phyloP scores from a whole-genome alignment of 2,888 invertebrate species.

The Heliconius charithonia region DNA sequence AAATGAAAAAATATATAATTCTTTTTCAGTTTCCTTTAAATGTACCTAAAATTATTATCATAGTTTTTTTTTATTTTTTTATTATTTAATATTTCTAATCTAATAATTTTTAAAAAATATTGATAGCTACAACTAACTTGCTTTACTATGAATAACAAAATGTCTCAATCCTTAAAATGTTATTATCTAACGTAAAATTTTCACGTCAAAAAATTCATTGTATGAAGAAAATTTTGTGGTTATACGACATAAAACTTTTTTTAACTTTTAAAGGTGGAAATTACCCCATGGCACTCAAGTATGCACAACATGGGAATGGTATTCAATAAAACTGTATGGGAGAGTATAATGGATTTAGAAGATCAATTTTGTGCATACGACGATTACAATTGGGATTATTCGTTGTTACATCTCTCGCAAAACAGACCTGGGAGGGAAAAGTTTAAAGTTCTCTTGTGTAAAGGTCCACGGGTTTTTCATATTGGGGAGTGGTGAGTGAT shows the following conservation, averaged over 20 bases:
- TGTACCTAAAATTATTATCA: no score
- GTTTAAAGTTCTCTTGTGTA: slow-evolving; percentile 93
- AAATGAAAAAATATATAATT: background rate
- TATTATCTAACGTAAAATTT: background rate
- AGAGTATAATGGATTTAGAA: slow-evolving; percentile 90
- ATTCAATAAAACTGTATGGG: slow-evolving; percentile 95
- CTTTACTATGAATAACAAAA: background rate
- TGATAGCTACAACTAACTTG: background rate
- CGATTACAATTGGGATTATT: slow-evolving; percentile 99
- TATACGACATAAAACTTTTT: background rate
- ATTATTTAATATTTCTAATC: no score
- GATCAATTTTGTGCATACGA: slow-evolving; percentile 97
- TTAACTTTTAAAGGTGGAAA: slow-evolving; percentile 87
- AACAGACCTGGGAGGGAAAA: slow-evolving; percentile 88
- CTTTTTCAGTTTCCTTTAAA: background rate
- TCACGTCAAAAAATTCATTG: background rate
- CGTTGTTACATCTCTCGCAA: slow-evolving; percentile 94
- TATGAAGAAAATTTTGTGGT: background rate
- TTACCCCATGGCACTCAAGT: slow-evolving; percentile 97
- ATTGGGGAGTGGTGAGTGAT: slow-evolving; percentile 97
- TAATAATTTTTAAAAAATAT: background rate
- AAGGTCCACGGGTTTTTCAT: slow-evolving; percentile 98
- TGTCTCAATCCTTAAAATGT: background rate
- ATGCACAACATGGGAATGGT: slow-evolving; percentile 99
- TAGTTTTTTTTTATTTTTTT: no score